These are phyloP conservation scores for Myoxocephalus aenaeus DNA, from an alignment of 2,797 vertebrate species.

Conservation along the genomic window DNA sequence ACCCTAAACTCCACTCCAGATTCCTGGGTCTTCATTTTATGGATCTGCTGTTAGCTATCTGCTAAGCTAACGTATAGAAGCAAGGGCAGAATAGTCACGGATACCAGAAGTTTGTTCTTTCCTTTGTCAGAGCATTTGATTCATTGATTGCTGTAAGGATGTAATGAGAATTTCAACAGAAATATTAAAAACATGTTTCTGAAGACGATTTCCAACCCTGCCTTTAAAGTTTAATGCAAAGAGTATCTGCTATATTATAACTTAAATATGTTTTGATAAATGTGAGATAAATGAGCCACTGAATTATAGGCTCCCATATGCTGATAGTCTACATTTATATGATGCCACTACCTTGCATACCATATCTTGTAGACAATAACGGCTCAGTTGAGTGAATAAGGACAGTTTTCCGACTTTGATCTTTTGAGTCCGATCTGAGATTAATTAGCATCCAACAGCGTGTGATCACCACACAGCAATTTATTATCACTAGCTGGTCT, in stretches of 20 bases:
- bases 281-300: neutral
- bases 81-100: too few species aligned
- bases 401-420: constrained; percentile 19
- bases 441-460: constrained; percentile 48
- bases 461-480: constrained; percentile 44
- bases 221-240: neutral
- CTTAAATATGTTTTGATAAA: neutral
- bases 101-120: too few species aligned
- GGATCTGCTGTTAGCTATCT: too few species aligned
- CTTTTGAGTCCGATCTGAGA: constrained; percentile 30
- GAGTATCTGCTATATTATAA: neutral
- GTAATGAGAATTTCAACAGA: too few species aligned
- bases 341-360: neutral
- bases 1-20: too few species aligned
- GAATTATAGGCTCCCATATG: neutral
- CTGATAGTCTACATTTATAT: neutral
- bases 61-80: too few species aligned
- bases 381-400: neutral
- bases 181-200: too few species aligned
- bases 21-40: too few species aligned
- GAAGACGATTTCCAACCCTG: too few species aligned
- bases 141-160: neutral
- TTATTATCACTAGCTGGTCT: constrained; percentile 55
- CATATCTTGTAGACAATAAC: neutral
- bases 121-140: neutral